Conservation (phyloP, 2,888 invertebrate species). For the Lycophotia porphyrea region DNA sequence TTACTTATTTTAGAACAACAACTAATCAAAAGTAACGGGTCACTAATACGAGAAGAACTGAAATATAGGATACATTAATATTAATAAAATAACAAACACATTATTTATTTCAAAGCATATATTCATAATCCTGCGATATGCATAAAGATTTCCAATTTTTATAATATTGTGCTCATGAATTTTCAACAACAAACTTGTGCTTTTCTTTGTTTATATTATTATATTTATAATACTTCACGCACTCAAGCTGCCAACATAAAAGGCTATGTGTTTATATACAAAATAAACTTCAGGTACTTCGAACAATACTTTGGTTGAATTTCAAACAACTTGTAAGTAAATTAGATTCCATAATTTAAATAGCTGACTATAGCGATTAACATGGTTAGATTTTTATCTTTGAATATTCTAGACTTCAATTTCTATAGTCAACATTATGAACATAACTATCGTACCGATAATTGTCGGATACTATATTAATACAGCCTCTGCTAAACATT, state of each 20-base stretch:
- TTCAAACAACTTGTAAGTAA: conserved; percentile 60
- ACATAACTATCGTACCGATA: conserved; percentile 19
- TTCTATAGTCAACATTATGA: conserved; percentile 35
- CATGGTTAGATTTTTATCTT: conserved; percentile 28
- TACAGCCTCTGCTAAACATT: conserved; percentile 48
- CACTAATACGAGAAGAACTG: neutral
- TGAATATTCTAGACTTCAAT: conserved; percentile 25
- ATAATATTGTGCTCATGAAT: conserved; percentile 64
- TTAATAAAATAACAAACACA: conserved; percentile 37
- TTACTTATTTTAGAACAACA: neutral
- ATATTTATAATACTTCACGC: conserved; percentile 52
- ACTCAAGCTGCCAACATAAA: conserved; percentile 59
- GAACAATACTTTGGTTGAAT: conserved; percentile 78
- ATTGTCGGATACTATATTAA: conserved; percentile 22
- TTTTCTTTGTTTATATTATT: conserved; percentile 35
- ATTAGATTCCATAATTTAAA: conserved; percentile 55
- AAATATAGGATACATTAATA: conserved; percentile 12
- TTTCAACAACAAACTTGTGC: conserved; percentile 63
- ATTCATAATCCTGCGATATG: conserved; percentile 69
- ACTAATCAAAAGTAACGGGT: neutral
- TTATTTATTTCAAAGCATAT: conserved; percentile 60
- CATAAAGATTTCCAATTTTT: conserved; percentile 61
- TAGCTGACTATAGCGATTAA: conserved; percentile 27
- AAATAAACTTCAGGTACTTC: conserved; percentile 74
- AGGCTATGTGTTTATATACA: conserved; percentile 50